A percentile compares a stretch with the other conserved stretches of the same genome.
Conservation (phyloP, 2,113 vertebrate species). For the Labrus mixtus region DNA sequence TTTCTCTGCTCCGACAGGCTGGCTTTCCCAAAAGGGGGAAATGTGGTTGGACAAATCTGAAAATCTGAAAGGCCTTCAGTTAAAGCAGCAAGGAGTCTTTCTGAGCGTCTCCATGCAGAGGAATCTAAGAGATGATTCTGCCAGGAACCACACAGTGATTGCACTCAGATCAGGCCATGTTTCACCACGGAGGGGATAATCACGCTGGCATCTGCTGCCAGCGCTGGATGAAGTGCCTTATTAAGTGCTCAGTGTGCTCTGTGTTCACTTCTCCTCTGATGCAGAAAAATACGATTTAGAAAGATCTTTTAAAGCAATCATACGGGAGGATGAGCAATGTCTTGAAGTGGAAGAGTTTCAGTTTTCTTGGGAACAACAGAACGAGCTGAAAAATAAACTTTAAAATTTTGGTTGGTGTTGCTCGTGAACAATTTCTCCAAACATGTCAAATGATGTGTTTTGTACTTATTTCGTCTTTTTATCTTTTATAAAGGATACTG, state of each 20-base stretch:
- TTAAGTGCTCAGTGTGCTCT: not conserved
- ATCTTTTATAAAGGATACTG: too few species aligned
- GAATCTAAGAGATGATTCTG: slow-evolving; percentile 46
- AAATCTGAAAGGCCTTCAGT: slow-evolving; percentile 53
- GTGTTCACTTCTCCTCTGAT: not conserved
- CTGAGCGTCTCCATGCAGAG: slow-evolving; percentile 30
- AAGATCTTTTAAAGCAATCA: not conserved
- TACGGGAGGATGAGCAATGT: not conserved
- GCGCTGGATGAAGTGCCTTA: not conserved
- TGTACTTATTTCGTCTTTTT: too few species aligned
- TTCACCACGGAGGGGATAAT: slow-evolving; percentile 27
- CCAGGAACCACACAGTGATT: slow-evolving; percentile 55
- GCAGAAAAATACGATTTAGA: not conserved
- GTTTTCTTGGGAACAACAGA: not conserved
- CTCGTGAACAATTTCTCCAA: too few species aligned
- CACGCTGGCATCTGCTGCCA: slow-evolving; percentile 4
- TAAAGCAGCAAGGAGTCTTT: slow-evolving; percentile 31
- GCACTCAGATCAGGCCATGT: slow-evolving; percentile 28
- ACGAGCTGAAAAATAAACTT: not conserved
- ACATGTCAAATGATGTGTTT: too few species aligned
- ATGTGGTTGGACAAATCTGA: slow-evolving; percentile 42
- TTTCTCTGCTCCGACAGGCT: slow-evolving; percentile 39
- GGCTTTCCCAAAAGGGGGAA: slow-evolving; percentile 22
- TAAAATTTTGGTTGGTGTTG: not conserved
- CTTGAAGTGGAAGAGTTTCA: not conserved